Evolutionary conservation across 2,113 vertebrate genomes (phyloP), one percentile per base, ranked within the genome.

Genomic region (Raja brachyura): DNA sequence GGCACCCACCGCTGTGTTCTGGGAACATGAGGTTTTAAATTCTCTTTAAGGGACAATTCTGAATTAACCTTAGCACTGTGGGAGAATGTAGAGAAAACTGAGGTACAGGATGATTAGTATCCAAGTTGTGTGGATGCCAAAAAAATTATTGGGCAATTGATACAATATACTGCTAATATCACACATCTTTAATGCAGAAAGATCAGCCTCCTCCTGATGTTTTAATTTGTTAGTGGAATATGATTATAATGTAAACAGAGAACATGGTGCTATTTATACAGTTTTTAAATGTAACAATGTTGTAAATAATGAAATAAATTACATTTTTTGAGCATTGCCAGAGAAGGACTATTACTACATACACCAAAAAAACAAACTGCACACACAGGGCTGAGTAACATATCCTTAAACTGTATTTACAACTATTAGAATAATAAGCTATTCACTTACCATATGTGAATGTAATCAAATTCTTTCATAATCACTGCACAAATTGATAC

Each of bases 211-310:
- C 66, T 22, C 63, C 20, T 28, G 5, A 48, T 70, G 33, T 22
- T 74, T 92, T 31, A 48, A 86, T 88, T 11, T 73, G 31, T 70
- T 73, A 73, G 18, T 48, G 39, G 18, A 90, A 39, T 70, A 73
- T 20, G n/a, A 22, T n/a, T 88, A 5, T 31, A 33, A 48, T 92
- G 18, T 70, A 92, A 54, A 31, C 33, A 92, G 68, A 28, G 90
- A 92, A 74, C 68, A 54, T 92, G 88, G 90, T 92, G 90, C 88
- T 92, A 39, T 92, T 48, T 92, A 66, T 92, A 92, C 88, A 92
- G 31, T 68, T 90, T 90, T 25, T 90, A 33, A 90, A 90, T 90
- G 86, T 5, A 25, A 22, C 25, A 3, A 54, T 39, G 48, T 33
- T 90, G 88, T 90, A 70, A 90, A 70, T 92, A n/a, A 10, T 31